Conservation (phyloP, 2,888 invertebrate genomes). For the Empis livida region DNA sequence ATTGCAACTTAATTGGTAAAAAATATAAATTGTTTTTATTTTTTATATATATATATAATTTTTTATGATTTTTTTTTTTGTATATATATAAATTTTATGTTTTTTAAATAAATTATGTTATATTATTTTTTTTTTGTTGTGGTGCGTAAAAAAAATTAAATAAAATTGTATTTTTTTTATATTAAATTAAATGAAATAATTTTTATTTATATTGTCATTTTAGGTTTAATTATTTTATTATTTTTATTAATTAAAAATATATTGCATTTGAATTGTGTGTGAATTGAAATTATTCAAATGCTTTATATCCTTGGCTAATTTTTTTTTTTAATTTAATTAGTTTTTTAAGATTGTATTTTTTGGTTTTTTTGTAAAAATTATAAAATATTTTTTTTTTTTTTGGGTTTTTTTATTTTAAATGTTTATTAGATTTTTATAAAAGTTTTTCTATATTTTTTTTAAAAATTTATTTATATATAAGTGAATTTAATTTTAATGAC, state of each 20-base stretch:
- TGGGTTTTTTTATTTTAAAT: conserved; percentile 3
- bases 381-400: conserved; percentile 1
- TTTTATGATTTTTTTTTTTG: conserved; percentile 18
- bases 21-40: background rate
- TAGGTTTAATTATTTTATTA: too few relatives aligned
- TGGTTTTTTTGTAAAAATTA: conserved; percentile 3
- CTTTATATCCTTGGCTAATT: background rate
- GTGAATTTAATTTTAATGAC: too few relatives aligned
- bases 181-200: too few relatives aligned
- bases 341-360: conserved; percentile 1
- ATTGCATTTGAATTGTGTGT: too few relatives aligned
- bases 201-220: too few relatives aligned
- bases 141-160: conserved; percentile 7
- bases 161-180: conserved; percentile 9
- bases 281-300: too few relatives aligned
- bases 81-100: conserved; percentile 15
- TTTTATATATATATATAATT: conserved; percentile 9
- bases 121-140: conserved; percentile 8
- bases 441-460: background rate
- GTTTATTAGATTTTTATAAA: too few relatives aligned
- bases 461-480: background rate
- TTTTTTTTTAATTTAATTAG: too few relatives aligned
- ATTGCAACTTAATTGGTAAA: conserved; percentile 36
- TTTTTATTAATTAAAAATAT: too few relatives aligned
- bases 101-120: conserved; percentile 7